A percentile compares a stretch with the other conserved stretches of the same genome.
These are phyloP conservation scores for Microtus oregoni DNA, from an alignment of 2,113 vertebrate genomes.

Conservation along the genomic window DNA sequence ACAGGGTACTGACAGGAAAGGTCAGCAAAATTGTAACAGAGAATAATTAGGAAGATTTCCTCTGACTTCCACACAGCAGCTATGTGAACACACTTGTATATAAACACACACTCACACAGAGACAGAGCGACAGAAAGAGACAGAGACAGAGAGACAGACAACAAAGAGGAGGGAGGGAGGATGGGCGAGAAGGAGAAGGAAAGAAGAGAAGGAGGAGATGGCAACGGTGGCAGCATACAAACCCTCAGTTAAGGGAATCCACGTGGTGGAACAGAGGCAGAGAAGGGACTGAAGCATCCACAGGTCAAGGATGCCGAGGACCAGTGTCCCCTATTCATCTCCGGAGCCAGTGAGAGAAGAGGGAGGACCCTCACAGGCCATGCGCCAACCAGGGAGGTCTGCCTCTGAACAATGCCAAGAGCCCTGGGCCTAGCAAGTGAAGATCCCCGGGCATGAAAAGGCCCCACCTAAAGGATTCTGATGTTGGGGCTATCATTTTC, in stretches of 20 bases:
- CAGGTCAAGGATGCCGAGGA: background rate
- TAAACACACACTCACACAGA: background rate
- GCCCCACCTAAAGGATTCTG: too few species aligned
- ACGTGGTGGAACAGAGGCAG: background rate
- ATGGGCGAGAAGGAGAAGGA: fast-evolving
- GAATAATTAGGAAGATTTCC: background rate
- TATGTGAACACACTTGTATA: background rate
- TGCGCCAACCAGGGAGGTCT: fast-evolving
- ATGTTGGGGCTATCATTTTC: too few species aligned
- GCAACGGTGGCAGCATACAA: fast-evolving
- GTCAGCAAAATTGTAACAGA: too few species aligned
- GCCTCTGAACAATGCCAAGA: background rate
- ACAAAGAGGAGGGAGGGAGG: background rate
- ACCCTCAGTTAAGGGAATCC: background rate
- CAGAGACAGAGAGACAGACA: too few species aligned
- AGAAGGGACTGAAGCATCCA: fast-evolving
- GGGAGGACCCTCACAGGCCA: fast-evolving
- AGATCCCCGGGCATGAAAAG: background rate
- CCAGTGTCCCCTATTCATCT: too few species aligned
- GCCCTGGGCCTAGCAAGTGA: too few species aligned
- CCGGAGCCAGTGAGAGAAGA: background rate
- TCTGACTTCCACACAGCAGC: background rate
- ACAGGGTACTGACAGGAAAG: too few species aligned
- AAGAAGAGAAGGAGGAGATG: background rate
- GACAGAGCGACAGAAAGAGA: fast-evolving